Evolutionary conservation across 1,140 invertebrate genomes (phyloP), one percentile per base, ranked within the genome.

Genomic region (Procambarus clarkii): DNA sequence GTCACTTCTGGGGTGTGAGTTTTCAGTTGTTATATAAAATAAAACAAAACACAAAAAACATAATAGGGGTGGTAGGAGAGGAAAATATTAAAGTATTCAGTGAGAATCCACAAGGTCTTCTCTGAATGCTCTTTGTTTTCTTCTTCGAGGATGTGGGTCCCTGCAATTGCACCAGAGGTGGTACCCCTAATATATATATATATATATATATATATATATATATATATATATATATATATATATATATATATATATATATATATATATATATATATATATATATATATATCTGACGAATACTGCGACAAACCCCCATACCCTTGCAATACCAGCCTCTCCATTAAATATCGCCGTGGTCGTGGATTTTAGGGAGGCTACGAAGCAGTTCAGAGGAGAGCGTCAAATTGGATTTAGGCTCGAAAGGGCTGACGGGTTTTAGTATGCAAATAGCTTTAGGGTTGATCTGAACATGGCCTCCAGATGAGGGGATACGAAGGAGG

Each of bases 171-270:
- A n/a, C n/a, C n/a, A n/a, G n/a, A n/a, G n/a, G n/a, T n/a, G n/a
- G n/a, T n/a, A n/a, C n/a, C n/a, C 13, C 18, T 15, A 0, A 64
- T 18, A 64, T 18, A 77, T 11, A 45, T 34, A 77, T 44, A 77
- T 11, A 45, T 9, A 11, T 15, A 11, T 44, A 5, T 15, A 77
- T 77, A 77, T 44, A 77, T 44, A 77, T 77, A 77, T 44, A 77
- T 44, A 77, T 77, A 77, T 64, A 64, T 64, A 64, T 64, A 64
- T 64, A 64, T 64, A 64, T 64, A 64, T 64, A 64, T 64, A 64
- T 64, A 64, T 64, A 64, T 64, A 64, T 64, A 64, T 64, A 64
- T 64, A 64, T 64, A 64, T 64, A 64, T 64, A 64, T 64, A 64
- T 64, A 64, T 64, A 64, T 64, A 64, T 64, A 64, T 64, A 64